phyloP scores from a whole-genome alignment of 2,113 vertebrate genomes.

The Scopus umbretta region DNA sequence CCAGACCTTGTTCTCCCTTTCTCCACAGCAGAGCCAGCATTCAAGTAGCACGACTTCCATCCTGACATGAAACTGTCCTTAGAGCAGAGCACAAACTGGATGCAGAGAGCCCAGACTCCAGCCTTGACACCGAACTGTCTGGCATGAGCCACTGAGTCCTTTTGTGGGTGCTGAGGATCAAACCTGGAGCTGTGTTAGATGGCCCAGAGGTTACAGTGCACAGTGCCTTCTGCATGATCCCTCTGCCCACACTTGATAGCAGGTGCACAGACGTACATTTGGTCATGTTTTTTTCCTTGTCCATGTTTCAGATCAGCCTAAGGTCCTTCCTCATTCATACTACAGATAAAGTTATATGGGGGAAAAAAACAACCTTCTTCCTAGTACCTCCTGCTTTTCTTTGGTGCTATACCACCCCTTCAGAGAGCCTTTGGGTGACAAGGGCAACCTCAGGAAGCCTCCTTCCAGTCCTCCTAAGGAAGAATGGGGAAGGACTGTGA shows the following conservation, averaged over 20 bases:
- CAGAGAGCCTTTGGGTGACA: neutral
- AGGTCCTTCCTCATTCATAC: neutral
- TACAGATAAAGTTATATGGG: neutral
- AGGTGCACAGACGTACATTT: rapidly evolving
- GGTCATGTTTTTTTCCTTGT: neutral
- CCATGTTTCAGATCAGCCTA: neutral
- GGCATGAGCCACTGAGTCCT: neutral
- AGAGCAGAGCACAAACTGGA: neutral
- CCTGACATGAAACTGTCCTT: neutral
- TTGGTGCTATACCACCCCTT: neutral
- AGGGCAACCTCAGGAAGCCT: neutral
- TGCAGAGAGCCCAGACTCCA: neutral
- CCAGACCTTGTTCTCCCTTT: neutral
- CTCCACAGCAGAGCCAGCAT: neutral
- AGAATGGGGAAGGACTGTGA: neutral
- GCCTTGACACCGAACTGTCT: neutral
- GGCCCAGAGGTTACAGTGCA: neutral
- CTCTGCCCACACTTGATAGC: neutral
- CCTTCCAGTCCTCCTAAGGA: neutral
- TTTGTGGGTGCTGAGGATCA: neutral
- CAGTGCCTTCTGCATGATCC: too few species aligned
- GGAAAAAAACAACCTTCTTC: rapidly evolving
- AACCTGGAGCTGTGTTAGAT: neutral
- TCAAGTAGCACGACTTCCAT: neutral
- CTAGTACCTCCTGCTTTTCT: neutral